Evolutionary conservation across 2,113 vertebrate genomes (phyloP).

Genomic region (Pithys albifrons): DNA sequence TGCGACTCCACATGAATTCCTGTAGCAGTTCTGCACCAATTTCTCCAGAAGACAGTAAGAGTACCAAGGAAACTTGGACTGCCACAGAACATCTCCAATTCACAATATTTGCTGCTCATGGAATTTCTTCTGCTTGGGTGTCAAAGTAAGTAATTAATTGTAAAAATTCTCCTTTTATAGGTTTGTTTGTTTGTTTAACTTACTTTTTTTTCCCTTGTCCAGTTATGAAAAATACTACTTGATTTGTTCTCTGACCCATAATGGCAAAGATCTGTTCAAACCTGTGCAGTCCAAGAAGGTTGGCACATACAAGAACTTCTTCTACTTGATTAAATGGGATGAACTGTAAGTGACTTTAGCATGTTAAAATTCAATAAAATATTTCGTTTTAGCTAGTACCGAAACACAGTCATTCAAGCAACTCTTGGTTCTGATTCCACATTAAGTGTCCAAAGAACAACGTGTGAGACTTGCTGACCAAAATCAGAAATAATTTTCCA

Average conservation of each 20-base stretch:
- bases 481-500: background rate
- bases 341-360: conserved; percentile 87
- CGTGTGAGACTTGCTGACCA: background rate
- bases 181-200: background rate
- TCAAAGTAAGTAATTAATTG: conserved; percentile 84
- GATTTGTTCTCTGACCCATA: conserved; percentile 92
- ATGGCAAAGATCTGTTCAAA: conserved; percentile 93
- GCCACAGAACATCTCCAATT: conserved; percentile 93
- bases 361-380: background rate
- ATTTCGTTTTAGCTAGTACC: background rate
- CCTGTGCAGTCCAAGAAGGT: conserved; percentile 97
- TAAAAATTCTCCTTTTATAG: background rate
- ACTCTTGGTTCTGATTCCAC: background rate
- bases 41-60: conserved; percentile 40
- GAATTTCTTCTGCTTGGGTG: conserved; percentile 88
- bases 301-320: conserved; percentile 95
- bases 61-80: conserved; percentile 84
- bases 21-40: conserved; percentile 50
- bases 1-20: conserved; percentile 83
- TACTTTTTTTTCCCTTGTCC: conserved; percentile 1
- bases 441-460: background rate
- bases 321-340: conserved; percentile 98
- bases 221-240: conserved; percentile 98
- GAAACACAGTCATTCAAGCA: background rate
- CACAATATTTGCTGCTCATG: conserved; percentile 90